phyloP scores from a whole-genome alignment of 2,888 invertebrate genomes.

The Frankliniella fusca region DNA sequence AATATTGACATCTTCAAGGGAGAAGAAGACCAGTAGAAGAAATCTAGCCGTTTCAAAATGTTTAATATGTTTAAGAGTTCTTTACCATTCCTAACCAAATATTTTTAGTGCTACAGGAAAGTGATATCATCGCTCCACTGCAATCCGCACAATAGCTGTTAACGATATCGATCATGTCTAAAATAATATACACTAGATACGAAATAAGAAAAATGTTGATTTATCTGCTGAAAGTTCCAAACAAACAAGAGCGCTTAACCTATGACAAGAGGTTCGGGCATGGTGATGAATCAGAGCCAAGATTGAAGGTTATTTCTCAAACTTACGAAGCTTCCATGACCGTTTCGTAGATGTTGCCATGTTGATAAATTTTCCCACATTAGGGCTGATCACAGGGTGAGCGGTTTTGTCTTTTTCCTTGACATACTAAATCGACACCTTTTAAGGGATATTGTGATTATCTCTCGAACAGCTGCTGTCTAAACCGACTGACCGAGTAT shows the following conservation, averaged over 20 bases:
- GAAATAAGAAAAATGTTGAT: constrained; percentile 22
- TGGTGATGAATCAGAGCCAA: neutral
- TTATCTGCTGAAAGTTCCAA: constrained; percentile 29
- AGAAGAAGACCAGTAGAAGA: neutral
- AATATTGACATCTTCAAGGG: neutral
- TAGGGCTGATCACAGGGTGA: constrained; percentile 21
- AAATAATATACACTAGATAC: neutral
- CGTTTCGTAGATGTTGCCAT: constrained; percentile 55
- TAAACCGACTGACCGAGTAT: no score
- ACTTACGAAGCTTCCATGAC: constrained; percentile 82
- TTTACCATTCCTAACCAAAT: no score
- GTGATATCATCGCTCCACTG: neutral
- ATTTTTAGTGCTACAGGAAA: neutral
- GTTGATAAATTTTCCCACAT: neutral
- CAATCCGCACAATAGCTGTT: neutral
- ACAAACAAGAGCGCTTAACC: constrained; percentile 27
- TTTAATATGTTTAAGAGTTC: no score
- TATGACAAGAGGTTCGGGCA: constrained; percentile 29
- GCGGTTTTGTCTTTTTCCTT: constrained; percentile 29
- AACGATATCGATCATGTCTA: neutral
- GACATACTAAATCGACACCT: constrained; percentile 30
- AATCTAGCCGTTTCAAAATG: no score
- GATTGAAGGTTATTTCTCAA: constrained; percentile 28
- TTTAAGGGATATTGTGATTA: neutral
- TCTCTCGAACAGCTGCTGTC: no score